Evolutionary conservation across 2,797 vertebrate species (phyloP), one percentile per base, ranked within the genome.

Genomic region (Anas capensis): DNA sequence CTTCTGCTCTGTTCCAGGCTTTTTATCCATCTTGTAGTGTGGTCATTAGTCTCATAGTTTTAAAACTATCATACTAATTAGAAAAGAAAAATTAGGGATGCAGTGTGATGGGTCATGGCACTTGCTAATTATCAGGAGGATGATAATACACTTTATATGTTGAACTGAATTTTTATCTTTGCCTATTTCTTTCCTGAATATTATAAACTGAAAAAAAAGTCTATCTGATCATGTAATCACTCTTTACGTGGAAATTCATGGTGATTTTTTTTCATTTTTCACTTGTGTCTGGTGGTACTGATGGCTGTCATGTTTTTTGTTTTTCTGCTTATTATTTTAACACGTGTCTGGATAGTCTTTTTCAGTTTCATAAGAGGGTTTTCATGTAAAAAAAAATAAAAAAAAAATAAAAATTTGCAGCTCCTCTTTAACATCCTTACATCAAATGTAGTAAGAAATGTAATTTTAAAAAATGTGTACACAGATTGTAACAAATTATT

Each of bases 311-410:
- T 33, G 33, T 48, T 87, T 82, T 93, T 77, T 49, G 27, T 53
- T 87, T 82, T 93, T 77, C 57, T 88, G 13, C 20, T 54, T 73
- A 27, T 81, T 75, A 27, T 81, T 78, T 90, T 81, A 44, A 26
- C 6, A 6, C 8, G 1, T 40, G 16, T 80, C 33, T 68, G 79
- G 19, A 27, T 42, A 72, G 18, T 38, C 14, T 82, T 85, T 70
- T 13, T 75, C 29, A 87, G n/a, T 66, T 16, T 86, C 0, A 0
- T 61, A 65, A 65, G 15, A 9, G 9, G 3, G n/a, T 82, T 82
- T 81, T 60, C 23, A 24, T 46, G 9, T 38, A 81, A 68, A 90
- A 31, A 46, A 46, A 46, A 11, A 19, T 20, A n/a, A n/a, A n/a
- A n/a, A n/a, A n/a, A 34, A 34, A 44, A 4, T 46, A 85, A 61